Evolutionary conservation across 2,888 invertebrate genomes (phyloP).

Genomic region (Eupeodes latifasciatus): DNA sequence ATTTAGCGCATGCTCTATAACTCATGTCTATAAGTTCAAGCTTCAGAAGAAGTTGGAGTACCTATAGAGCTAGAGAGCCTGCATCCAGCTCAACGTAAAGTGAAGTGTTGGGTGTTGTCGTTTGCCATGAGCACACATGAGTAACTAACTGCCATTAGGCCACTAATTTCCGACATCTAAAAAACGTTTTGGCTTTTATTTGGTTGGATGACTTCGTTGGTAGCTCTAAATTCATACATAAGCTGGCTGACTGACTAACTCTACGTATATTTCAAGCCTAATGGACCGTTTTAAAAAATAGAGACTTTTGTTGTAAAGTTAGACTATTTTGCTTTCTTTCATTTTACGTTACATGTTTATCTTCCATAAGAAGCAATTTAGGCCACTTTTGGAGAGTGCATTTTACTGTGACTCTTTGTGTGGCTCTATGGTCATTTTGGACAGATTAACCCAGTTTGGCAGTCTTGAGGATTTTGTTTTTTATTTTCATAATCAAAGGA

Average conservation of each 20-base stretch:
- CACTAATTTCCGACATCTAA: conserved; percentile 57
- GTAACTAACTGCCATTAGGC: conserved; percentile 52
- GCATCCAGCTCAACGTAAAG: not conserved
- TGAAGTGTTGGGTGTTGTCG: conserved; percentile 51
- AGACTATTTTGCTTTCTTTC: conserved; percentile 16
- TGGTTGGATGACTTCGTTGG: conserved; percentile 10
- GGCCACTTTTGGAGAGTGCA: conserved; percentile 31
- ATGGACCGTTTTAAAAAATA: conserved; percentile 26
- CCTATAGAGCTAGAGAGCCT: not conserved
- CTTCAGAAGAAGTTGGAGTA: not conserved
- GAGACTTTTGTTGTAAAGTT: conserved; percentile 5
- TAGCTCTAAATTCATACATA: not conserved
- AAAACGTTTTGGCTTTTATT: conserved; percentile 44
- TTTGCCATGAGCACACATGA: conserved; percentile 48
- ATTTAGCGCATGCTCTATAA: not conserved
- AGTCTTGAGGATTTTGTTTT: not conserved
- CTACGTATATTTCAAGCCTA: conserved; percentile 1
- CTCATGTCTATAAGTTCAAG: conserved; percentile 23
- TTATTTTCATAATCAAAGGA: not conserved
- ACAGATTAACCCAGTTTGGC: conserved; percentile 65
- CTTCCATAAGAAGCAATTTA: conserved; percentile 8
- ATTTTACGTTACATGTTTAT: not conserved
- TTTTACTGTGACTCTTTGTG: not conserved
- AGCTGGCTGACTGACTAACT: not conserved
- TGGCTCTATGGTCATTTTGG: conserved; percentile 49